These are phyloP conservation scores for Cephalopachus bancanus DNA, from an alignment of 2,797 vertebrate species.

Conservation along the genomic window DNA sequence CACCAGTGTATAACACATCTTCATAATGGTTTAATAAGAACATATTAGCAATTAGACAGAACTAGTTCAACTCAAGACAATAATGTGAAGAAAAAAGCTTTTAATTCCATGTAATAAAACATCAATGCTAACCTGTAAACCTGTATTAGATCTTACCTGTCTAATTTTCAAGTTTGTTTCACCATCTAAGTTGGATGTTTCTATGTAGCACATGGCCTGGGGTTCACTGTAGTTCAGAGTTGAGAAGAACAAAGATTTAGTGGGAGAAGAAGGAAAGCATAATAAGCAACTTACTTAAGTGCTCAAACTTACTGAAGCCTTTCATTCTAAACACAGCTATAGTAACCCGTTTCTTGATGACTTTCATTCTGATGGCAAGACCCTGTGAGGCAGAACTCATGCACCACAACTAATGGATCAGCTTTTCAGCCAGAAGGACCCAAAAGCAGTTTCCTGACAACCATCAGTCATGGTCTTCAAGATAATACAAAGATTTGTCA, in stretches of 20 bases:
- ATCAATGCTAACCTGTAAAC: constrained; percentile 32
- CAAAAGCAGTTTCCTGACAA: constrained; percentile 64
- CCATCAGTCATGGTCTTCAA: constrained; percentile 11
- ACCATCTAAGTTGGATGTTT: constrained; percentile 99
- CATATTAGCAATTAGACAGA: constrained; percentile 6
- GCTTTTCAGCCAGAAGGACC: constrained; percentile 63
- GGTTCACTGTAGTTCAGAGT: constrained; percentile 93
- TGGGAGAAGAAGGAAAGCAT: neutral
- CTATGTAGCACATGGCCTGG: constrained; percentile 99
- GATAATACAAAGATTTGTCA: constrained; percentile 40
- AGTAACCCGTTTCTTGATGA: neutral
- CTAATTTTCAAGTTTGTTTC: constrained; percentile 99
- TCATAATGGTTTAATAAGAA: neutral
- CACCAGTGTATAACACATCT: neutral
- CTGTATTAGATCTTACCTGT: constrained; percentile 92
- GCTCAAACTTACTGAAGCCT: constrained; percentile 43
- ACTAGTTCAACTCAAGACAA: neutral
- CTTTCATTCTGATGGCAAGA: constrained; percentile 66
- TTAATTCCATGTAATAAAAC: neutral
- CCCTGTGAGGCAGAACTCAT: constrained; percentile 61
- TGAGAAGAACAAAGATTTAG: constrained; percentile 76
- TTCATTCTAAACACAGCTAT: constrained; percentile 42
- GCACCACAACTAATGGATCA: constrained; percentile 50
- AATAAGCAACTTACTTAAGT: constrained; percentile 44
- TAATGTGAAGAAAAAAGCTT: constrained; percentile 16